These are phyloP conservation scores for Galagoides demidoff DNA, from an alignment of 2,797 vertebrate species.

Conservation along the genomic window DNA sequence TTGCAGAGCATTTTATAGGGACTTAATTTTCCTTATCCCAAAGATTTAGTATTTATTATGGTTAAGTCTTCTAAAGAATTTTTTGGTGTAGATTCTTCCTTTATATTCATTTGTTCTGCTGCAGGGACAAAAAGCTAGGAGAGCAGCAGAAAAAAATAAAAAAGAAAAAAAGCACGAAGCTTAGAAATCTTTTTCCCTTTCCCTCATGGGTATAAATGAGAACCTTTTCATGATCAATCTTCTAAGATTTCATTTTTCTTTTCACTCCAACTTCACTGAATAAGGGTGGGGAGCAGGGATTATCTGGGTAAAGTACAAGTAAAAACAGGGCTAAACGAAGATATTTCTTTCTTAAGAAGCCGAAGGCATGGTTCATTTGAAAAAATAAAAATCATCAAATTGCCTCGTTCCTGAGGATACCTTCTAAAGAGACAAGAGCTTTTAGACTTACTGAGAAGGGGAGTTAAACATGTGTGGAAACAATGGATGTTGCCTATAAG, in stretches of 20 bases:
- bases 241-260: slow-evolving; percentile 79
- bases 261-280: slow-evolving; percentile 63
- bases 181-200: slow-evolving; percentile 78
- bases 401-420: slow-evolving; percentile 46
- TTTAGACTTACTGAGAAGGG: slow-evolving; percentile 67
- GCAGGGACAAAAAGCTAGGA: slow-evolving; percentile 50
- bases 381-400: slow-evolving; percentile 42
- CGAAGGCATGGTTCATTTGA: neutral
- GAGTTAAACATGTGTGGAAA: slow-evolving; percentile 58
- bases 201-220: slow-evolving; percentile 75
- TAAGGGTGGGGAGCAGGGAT: neutral
- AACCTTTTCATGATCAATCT: slow-evolving; percentile 74
- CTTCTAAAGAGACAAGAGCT: slow-evolving; percentile 57
- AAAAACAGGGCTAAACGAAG: slow-evolving; percentile 38
- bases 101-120: slow-evolving; percentile 71
- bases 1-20: slow-evolving; percentile 40
- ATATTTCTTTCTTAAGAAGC: slow-evolving; percentile 17
- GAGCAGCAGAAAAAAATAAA: slow-evolving; percentile 40
- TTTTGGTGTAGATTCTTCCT: slow-evolving; percentile 16
- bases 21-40: slow-evolving; percentile 59
- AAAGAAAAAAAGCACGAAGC: slow-evolving; percentile 40
- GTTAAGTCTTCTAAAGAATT: slow-evolving; percentile 68
- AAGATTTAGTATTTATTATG: slow-evolving; percentile 69
- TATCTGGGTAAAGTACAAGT: slow-evolving; percentile 23
- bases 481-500: slow-evolving; percentile 54